A percentile compares a stretch with the other conserved stretches of the same genome.
These are phyloP conservation scores for Lindbergichthys nudifrons DNA, from an alignment of 2,797 vertebrate genomes.

Conservation along the genomic window DNA sequence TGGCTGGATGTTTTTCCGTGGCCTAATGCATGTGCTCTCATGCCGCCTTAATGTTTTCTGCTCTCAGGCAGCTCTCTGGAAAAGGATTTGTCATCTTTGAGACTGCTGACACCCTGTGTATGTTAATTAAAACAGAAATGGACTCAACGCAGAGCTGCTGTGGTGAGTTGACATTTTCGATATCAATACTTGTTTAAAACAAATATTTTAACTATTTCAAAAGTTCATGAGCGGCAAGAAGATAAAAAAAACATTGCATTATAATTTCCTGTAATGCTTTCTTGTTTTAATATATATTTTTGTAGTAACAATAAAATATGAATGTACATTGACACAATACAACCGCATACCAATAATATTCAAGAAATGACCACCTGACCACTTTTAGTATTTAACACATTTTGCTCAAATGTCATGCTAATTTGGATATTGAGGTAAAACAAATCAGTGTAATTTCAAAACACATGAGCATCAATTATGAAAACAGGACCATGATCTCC, in stretches of 20 bases:
- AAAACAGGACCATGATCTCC: background rate
- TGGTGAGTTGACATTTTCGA: background rate
- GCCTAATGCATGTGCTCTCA: conserved; percentile 64
- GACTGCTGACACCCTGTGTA: conserved; percentile 24
- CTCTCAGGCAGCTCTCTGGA: conserved; percentile 41
- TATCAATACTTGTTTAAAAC: background rate
- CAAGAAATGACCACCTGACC: background rate
- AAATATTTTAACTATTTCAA: background rate
- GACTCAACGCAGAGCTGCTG: background rate
- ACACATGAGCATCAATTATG: background rate
- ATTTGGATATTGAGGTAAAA: background rate
- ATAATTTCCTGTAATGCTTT: background rate
- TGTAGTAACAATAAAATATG: background rate
- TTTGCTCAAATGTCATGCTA: background rate
- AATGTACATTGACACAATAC: background rate
- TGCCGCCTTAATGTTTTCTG: conserved; percentile 59
- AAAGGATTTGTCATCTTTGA: conserved; percentile 49
- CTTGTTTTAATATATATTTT: background rate
- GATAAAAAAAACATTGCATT: background rate
- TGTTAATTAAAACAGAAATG: conserved; percentile 39
- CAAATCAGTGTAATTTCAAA: background rate
- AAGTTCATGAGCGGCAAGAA: background rate
- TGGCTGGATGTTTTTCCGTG: conserved; percentile 62
- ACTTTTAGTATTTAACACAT: background rate
- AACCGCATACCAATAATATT: background rate